These are phyloP conservation scores for Oryzias javanicus DNA, from an alignment of 2,113 vertebrate species.

Conservation along the genomic window DNA sequence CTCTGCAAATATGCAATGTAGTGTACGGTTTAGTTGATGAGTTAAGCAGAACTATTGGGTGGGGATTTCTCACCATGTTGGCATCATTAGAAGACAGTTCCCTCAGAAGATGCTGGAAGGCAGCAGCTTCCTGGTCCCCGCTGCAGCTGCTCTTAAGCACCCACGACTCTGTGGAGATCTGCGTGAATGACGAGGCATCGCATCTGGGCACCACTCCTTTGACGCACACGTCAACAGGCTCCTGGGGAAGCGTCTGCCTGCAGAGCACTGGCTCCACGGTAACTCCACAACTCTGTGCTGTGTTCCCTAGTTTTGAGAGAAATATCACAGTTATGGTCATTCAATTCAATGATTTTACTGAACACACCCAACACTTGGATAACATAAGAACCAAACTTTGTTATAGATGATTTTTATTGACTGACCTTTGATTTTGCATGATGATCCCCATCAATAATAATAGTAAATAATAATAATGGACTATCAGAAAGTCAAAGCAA, in stretches of 20 bases:
- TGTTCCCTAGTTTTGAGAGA: slow-evolving; percentile 40
- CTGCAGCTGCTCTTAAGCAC: slow-evolving; percentile 65
- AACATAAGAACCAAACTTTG: neutral
- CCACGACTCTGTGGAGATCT: slow-evolving; percentile 81
- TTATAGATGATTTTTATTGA: neutral
- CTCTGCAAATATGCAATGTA: too few relatives aligned
- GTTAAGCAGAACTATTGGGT: neutral
- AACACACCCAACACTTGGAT: too few relatives aligned
- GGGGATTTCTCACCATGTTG: slow-evolving; percentile 79
- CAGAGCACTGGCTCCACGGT: slow-evolving; percentile 80
- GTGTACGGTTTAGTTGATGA: neutral
- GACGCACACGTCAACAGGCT: slow-evolving; percentile 77
- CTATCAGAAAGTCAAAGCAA: neutral
- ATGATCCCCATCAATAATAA: too few relatives aligned
- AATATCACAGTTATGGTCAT: neutral
- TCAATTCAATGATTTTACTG: neutral
- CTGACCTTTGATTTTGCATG: too few relatives aligned
- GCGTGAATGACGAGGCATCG: slow-evolving; percentile 59
- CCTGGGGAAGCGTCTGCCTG: slow-evolving; percentile 72
- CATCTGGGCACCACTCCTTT: slow-evolving; percentile 75
- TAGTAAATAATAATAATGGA: too few relatives aligned
- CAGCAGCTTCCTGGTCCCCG: slow-evolving; percentile 10
- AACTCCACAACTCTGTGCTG: slow-evolving; percentile 74
- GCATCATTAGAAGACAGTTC: slow-evolving; percentile 67
- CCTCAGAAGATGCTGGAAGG: slow-evolving; percentile 76